These are phyloP conservation scores for Syngnathus scovelli DNA, from an alignment of 2,113 vertebrate genomes.

Conservation along the genomic window DNA sequence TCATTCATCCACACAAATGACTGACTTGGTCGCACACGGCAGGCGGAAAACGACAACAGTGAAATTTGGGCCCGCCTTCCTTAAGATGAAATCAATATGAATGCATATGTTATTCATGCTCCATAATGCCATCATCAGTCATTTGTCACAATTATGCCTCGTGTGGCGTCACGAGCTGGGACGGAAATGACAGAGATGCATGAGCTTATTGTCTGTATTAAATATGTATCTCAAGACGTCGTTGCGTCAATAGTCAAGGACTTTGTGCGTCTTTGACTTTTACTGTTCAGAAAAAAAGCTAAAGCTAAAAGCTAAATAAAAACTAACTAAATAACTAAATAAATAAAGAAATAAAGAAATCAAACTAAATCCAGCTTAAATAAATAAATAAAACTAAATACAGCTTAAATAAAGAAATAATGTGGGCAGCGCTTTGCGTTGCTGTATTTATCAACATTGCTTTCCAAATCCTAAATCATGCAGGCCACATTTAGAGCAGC, in stretches of 20 bases:
- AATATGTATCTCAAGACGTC: conserved; percentile 12
- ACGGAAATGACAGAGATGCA: conserved; percentile 52
- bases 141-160: conserved; percentile 62
- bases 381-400: too few relatives aligned
- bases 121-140: conserved; percentile 50
- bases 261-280: neutral
- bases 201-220: conserved; percentile 21
- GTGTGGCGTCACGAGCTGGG: conserved; percentile 35
- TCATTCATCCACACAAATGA: conserved; percentile 35
- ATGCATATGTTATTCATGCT: conserved; percentile 47
- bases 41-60: conserved; percentile 8
- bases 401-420: neutral
- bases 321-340: too few relatives aligned
- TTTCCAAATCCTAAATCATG: conserved; percentile 15
- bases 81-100: conserved; percentile 55
- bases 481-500: conserved; percentile 10
- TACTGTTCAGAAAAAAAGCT: neutral
- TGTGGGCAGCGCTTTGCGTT: neutral
- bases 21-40: conserved; percentile 23
- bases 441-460: conserved; percentile 20
- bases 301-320: too few relatives aligned
- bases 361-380: too few relatives aligned
- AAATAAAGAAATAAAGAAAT: too few relatives aligned
- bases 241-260: neutral
- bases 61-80: conserved; percentile 25